A percentile compares a stretch with the other conserved stretches of the same genome.
phyloP scores from a whole-genome alignment of 2,113 vertebrate species.

The Sarotherodon lohbergeri region DNA sequence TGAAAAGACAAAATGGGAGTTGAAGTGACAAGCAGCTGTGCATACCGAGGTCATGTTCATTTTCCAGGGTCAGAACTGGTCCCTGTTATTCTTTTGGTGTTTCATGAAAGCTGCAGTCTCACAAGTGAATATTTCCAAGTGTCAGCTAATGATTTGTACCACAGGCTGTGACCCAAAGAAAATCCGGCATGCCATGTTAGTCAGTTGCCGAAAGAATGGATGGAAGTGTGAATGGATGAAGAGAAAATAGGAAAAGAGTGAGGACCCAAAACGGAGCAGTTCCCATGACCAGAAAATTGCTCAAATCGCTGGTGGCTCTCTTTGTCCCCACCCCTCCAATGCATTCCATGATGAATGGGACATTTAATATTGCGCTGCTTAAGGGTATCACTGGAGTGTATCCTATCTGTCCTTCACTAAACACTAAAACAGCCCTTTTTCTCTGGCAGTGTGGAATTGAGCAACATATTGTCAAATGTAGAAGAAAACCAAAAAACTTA shows the following conservation, averaged over 20 bases:
- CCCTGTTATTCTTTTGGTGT: conserved; percentile 9
- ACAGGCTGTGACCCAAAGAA: conserved; percentile 32
- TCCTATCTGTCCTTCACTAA: conserved; percentile 23
- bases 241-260: conserved; percentile 7
- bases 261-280: conserved; percentile 29
- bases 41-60: conserved; percentile 30
- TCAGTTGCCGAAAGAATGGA: background rate
- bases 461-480: background rate
- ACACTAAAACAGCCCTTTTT: background rate
- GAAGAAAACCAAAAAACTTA: background rate
- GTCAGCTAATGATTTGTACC: conserved; percentile 53
- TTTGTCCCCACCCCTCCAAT: conserved; percentile 27
- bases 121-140: conserved; percentile 23
- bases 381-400: conserved; percentile 51
- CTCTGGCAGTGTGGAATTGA: background rate
- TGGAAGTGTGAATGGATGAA: conserved; percentile 15
- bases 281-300: conserved; percentile 58
- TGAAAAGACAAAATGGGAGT: conserved; percentile 16
- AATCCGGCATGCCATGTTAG: conserved; percentile 34
- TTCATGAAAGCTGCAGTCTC: conserved; percentile 10
- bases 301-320: conserved; percentile 51
- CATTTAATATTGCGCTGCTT: conserved; percentile 66
- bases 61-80: conserved; percentile 11
- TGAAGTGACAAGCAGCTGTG: conserved; percentile 58
- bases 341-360: conserved; percentile 68